phyloP scores from a whole-genome alignment of 64 coral and sea anemone genomes.

The Cladopsammia gracilis region DNA sequence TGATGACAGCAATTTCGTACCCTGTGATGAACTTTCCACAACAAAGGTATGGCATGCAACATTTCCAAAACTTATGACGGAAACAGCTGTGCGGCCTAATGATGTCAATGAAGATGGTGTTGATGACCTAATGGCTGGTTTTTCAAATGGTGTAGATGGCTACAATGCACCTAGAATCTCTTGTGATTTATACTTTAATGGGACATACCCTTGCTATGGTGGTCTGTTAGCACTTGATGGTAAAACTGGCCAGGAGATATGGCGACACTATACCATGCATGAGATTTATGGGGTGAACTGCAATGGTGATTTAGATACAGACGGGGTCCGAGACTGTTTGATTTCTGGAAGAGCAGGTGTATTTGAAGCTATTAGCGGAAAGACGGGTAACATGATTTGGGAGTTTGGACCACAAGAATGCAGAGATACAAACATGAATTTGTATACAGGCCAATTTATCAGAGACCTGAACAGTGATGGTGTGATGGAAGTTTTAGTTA shows the following conservation, averaged over 20 bases:
- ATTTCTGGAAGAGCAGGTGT: slow-evolving; percentile 88
- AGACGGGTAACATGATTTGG: slow-evolving; percentile 84
- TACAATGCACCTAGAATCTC: slow-evolving; percentile 83
- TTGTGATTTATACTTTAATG: slow-evolving; percentile 98
- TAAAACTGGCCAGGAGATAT: slow-evolving; percentile 85
- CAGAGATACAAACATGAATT: slow-evolving; percentile 85
- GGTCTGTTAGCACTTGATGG: slow-evolving; percentile 92
- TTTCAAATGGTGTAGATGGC: slow-evolving; percentile 93
- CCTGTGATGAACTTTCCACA: slow-evolving; percentile 68
- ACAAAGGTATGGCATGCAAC: slow-evolving; percentile 83
- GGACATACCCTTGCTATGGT: slow-evolving; percentile 93
- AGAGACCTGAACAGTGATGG: slow-evolving; percentile 95
- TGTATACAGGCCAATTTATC: slow-evolving; percentile 97
- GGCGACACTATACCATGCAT: slow-evolving; percentile 99
- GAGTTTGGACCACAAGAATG: slow-evolving; percentile 83
- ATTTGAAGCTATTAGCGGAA: slow-evolving; percentile 89
- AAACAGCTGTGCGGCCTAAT: slow-evolving; percentile 93
- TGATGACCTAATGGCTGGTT: slow-evolving; percentile 89
- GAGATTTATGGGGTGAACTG: slow-evolving; percentile 97
- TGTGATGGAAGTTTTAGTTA: slow-evolving; percentile 80
- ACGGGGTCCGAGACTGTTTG: slow-evolving; percentile 90
- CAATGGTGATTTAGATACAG: slow-evolving; percentile 92
- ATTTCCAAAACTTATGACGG: slow-evolving; percentile 97
- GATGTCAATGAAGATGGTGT: slow-evolving; percentile 96
- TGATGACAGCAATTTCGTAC: slow-evolving; percentile 54